Conservation (phyloP, 1,140 invertebrate genomes). For the Drosophila sucinea region DNA sequence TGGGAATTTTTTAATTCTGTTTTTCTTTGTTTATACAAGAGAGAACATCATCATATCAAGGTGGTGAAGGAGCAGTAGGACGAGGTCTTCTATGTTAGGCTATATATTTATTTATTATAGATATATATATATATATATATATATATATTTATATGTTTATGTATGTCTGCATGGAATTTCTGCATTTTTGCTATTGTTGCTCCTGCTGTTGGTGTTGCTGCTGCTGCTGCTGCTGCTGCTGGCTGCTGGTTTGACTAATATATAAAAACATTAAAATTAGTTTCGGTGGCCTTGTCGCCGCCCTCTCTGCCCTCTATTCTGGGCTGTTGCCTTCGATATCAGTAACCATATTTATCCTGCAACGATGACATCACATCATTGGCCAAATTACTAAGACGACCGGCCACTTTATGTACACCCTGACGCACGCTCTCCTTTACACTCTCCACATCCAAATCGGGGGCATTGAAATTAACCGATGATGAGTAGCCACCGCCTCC, state of each 20-base stretch:
- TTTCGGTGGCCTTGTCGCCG: constrained; percentile 7
- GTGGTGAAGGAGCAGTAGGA: not conserved
- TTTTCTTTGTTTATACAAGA: constrained; percentile 41
- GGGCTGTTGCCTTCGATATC: constrained; percentile 63
- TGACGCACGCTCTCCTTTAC: constrained; percentile 98
- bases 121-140: constrained; percentile 4
- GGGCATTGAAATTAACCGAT: constrained; percentile 73
- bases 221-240: not conserved
- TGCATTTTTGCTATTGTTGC: constrained; percentile 40
- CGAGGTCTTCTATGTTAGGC: constrained; percentile 35
- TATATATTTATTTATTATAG: constrained; percentile 6
- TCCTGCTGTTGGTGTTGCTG: not conserved
- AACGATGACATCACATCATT: constrained; percentile 97
- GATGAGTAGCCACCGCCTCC: constrained; percentile 59
- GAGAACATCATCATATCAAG: constrained; percentile 11
- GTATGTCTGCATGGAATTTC: constrained; percentile 59
- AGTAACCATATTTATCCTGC: constrained; percentile 89
- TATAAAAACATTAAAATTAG: constrained; percentile 54
- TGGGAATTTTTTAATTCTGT: constrained; percentile 17
- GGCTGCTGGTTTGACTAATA: constrained; percentile 46
- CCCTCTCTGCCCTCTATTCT: not conserved
- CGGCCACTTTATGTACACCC: constrained; percentile 98
- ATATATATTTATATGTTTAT: no score
- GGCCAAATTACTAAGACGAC: constrained; percentile 95
- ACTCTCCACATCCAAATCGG: constrained; percentile 90